phyloP scores from a whole-genome alignment of 53 echinoderm and acorn worm genomes.

The Patiria pectinifera region DNA sequence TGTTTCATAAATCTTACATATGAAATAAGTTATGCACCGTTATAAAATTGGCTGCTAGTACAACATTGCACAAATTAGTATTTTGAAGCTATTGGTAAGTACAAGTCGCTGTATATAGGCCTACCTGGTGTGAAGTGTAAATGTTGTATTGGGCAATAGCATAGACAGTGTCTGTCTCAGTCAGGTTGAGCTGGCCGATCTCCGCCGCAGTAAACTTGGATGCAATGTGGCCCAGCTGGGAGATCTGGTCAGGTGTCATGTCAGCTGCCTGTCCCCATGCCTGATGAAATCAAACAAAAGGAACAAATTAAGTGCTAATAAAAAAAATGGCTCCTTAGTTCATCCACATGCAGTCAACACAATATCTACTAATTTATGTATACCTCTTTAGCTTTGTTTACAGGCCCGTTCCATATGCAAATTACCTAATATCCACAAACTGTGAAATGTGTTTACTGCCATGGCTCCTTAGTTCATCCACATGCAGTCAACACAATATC shows the following conservation, averaged over 20 bases:
- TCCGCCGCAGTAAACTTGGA: slow-evolving; percentile 64
- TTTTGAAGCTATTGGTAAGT: too few relatives aligned
- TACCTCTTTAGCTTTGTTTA: slow-evolving; percentile 69
- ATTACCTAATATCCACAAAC: slow-evolving; percentile 68
- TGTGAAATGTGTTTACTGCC: slow-evolving; percentile 61
- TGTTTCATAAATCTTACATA: too few relatives aligned
- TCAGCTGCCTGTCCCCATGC: slow-evolving; percentile 73
- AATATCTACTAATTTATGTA: background rate
- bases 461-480: background rate
- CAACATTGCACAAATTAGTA: too few relatives aligned
- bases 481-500: background rate
- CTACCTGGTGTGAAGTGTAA: slow-evolving; percentile 73
- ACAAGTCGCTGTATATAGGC: background rate
- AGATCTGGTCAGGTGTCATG: slow-evolving; percentile 64
- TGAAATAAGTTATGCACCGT: too few relatives aligned
- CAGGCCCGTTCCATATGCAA: slow-evolving; percentile 53
- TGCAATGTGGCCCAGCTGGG: slow-evolving; percentile 71
- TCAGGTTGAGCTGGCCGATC: slow-evolving; percentile 70
- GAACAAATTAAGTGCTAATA: too few relatives aligned
- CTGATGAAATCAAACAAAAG: slow-evolving; percentile 9
- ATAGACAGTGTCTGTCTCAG: slow-evolving; percentile 73
- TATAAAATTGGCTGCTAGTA: too few relatives aligned
- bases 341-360: background rate
- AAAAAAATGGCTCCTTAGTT: background rate
- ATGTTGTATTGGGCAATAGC: slow-evolving; percentile 56